Conservation (phyloP, 2,888 invertebrate species). For the Chorisops tibialis region DNA sequence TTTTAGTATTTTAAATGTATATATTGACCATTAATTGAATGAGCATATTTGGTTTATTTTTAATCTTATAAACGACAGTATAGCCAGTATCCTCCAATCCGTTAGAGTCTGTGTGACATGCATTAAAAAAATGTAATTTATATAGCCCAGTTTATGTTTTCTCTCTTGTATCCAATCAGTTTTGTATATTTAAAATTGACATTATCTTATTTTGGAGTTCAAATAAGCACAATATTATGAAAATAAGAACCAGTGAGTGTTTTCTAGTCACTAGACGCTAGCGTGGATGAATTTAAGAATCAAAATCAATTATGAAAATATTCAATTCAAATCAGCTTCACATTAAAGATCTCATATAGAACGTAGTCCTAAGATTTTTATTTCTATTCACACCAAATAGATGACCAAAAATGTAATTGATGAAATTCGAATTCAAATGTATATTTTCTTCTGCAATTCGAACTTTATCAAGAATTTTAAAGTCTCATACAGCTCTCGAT, state of each 20-base stretch:
- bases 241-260: conserved; percentile 40
- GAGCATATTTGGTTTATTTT: neutral
- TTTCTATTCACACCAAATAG: too few relatives aligned
- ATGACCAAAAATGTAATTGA: neutral
- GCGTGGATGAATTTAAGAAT: conserved; percentile 30
- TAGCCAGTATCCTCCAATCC: conserved; percentile 8
- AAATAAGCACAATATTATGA: conserved; percentile 10
- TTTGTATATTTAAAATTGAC: neutral
- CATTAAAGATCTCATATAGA: too few relatives aligned
- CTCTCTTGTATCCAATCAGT: neutral
- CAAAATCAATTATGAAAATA: neutral
- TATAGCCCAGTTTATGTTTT: conserved; percentile 4
- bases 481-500: conserved; percentile 14
- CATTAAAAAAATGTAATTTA: conserved; percentile 30
- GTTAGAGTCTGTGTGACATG: conserved; percentile 36
- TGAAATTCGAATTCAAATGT: neutral
- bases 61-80: too few relatives aligned
- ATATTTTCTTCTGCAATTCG: neutral
- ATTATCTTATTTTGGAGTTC: neutral
- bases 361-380: too few relatives aligned
- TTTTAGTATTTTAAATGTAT: too few relatives aligned
- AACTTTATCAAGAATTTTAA: neutral
- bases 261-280: conserved; percentile 46
- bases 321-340: too few relatives aligned
- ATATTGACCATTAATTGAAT: neutral